phyloP scores from a whole-genome alignment of 2,113 vertebrate species.

The Xiphophorus hellerii region DNA sequence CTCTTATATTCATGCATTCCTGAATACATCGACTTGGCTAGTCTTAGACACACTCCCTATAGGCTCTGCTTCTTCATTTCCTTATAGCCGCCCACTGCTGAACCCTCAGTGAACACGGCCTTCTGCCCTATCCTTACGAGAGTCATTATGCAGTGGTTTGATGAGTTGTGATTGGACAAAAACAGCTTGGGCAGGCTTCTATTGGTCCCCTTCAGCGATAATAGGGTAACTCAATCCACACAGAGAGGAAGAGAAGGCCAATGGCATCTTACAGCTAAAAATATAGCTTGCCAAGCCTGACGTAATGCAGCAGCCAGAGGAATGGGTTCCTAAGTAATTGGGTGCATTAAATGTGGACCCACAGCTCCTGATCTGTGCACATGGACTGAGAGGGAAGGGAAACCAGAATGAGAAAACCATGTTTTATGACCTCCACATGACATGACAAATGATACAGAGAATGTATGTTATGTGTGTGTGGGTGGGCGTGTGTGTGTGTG shows the following conservation, averaged over 20 bases:
- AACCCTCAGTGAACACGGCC: slow-evolving; percentile 36
- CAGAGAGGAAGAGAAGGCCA: slow-evolving; percentile 56
- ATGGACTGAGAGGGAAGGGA: slow-evolving; percentile 46
- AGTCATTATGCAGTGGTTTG: slow-evolving; percentile 49
- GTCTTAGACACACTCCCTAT: slow-evolving; percentile 7
- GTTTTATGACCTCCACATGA: slow-evolving; percentile 73
- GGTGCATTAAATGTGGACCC: slow-evolving; percentile 75
- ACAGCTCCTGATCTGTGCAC: slow-evolving; percentile 37
- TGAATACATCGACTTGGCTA: slow-evolving; percentile 33
- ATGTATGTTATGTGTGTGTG: slow-evolving; percentile 4
- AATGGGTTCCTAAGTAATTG: slow-evolving; percentile 80
- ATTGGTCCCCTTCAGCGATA: slow-evolving; percentile 65
- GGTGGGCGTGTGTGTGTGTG: neutral
- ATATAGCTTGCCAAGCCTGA: slow-evolving; percentile 80
- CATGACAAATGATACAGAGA: slow-evolving; percentile 60
- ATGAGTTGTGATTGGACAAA: slow-evolving; percentile 55
- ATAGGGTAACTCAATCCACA: slow-evolving; percentile 79
- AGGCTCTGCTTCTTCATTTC: slow-evolving; percentile 13
- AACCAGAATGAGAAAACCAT: slow-evolving; percentile 47
- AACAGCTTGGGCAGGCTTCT: slow-evolving; percentile 37
- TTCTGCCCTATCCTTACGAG: slow-evolving; percentile 24
- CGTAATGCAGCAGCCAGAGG: slow-evolving; percentile 76
- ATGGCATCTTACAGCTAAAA: slow-evolving; percentile 77
- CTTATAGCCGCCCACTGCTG: slow-evolving; percentile 27
- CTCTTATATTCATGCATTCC: slow-evolving; percentile 37